Percentiles rank a stretch among this genome's conserved stretches.
These are phyloP conservation scores for Tetramorium parvispinum DNA, from an alignment of 1,140 invertebrate species.

Conservation along the genomic window DNA sequence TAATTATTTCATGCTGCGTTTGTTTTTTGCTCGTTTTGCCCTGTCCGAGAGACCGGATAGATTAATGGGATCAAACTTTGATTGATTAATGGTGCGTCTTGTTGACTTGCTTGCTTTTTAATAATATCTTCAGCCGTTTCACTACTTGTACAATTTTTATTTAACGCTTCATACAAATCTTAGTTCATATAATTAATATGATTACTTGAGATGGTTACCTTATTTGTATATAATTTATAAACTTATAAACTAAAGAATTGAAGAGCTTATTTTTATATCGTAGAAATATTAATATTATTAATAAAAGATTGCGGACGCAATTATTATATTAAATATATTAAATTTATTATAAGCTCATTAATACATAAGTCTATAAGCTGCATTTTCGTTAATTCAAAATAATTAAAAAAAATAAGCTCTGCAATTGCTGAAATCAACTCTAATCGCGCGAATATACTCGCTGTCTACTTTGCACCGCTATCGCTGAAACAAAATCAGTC, in stretches of 20 bases:
- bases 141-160: background rate
- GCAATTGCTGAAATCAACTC: background rate
- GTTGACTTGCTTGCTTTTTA: background rate
- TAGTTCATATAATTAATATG: conserved; percentile 9
- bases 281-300: background rate
- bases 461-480: background rate
- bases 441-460: background rate
- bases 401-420: background rate
- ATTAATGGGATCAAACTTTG: background rate
- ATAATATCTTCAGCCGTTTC: background rate
- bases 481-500: background rate
- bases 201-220: background rate
- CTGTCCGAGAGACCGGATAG: background rate
- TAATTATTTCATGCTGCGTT: conserved; percentile 38
- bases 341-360: background rate
- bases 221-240: conserved; percentile 3
- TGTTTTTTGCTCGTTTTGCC: background rate
- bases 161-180: background rate
- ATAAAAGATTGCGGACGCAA: too few relatives aligned
- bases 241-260: background rate
- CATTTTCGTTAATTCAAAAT: background rate
- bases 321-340: background rate
- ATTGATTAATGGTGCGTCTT: conserved; percentile 6
- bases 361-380: background rate
- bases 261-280: background rate